These are phyloP conservation scores for Cyphomyrmex costatus DNA, from an alignment of 1,140 invertebrate species.

Conservation along the genomic window DNA sequence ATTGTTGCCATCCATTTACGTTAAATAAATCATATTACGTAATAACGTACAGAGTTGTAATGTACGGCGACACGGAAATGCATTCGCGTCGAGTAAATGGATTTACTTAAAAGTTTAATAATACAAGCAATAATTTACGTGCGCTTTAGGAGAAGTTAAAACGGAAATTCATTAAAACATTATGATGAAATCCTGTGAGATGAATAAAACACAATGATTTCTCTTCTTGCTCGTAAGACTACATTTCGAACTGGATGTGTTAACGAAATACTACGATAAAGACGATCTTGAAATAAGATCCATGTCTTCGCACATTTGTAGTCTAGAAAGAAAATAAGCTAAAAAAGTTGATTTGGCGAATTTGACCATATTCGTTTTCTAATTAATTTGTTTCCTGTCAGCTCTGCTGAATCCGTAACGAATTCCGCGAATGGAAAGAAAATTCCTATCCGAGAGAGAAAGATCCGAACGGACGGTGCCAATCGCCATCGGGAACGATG, in stretches of 20 bases:
- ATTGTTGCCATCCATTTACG: slow-evolving; percentile 31
- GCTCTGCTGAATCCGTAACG: not conserved
- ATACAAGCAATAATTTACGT: slow-evolving; percentile 47
- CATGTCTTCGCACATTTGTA: not conserved
- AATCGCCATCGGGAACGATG: slow-evolving; percentile 15
- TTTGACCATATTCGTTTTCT: not conserved
- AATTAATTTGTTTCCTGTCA: slow-evolving; percentile 33
- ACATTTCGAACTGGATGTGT: not conserved
- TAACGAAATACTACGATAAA: not conserved
- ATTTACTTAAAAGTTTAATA: slow-evolving; percentile 61
- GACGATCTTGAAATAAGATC: not conserved
- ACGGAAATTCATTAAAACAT: slow-evolving; percentile 41
- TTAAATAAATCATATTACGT: slow-evolving; percentile 58
- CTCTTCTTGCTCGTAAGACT: not conserved
- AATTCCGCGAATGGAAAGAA: not conserved
- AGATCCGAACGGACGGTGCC: not conserved
- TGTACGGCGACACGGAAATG: slow-evolving; percentile 38
- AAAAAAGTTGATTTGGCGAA: slow-evolving; percentile 12
- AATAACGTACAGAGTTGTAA: slow-evolving; percentile 55
- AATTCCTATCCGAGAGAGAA: not conserved
- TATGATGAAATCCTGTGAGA: slow-evolving; percentile 5
- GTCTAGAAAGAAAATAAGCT: not conserved
- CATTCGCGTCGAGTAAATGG: slow-evolving; percentile 44
- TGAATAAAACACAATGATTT: slow-evolving; percentile 17
- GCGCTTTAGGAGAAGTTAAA: slow-evolving; percentile 6